Percentiles rank a stretch among this genome's conserved stretches.
phyloP scores from a whole-genome alignment of 2,888 invertebrate genomes.

The Trichogramma evanescens region DNA sequence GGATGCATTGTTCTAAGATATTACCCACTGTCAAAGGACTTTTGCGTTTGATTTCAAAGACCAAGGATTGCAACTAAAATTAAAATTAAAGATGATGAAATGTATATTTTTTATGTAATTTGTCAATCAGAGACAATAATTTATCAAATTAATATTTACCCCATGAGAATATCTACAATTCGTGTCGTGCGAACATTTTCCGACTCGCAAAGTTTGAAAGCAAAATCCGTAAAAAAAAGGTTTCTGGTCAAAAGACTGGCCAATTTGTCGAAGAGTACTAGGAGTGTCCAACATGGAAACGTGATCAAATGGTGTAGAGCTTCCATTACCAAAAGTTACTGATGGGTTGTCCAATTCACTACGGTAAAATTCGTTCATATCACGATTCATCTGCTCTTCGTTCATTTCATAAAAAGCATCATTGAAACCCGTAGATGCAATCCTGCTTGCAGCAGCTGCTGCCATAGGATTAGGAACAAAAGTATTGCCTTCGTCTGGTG shows the following conservation, averaged over 20 bases:
- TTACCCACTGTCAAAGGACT: background rate
- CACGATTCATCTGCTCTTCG: slow-evolving; percentile 11
- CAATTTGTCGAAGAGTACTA: background rate
- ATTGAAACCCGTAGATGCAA: background rate
- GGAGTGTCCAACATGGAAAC: slow-evolving; percentile 1
- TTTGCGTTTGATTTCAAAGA: slow-evolving; percentile 3
- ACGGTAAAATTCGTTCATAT: slow-evolving; percentile 2
- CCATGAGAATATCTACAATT: slow-evolving; percentile 5
- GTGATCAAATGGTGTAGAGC: background rate
- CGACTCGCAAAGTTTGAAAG: slow-evolving; percentile 3
- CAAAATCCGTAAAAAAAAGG: slow-evolving; percentile 11
- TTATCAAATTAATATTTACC: slow-evolving; percentile 3
- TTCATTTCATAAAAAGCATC: slow-evolving; percentile 16
- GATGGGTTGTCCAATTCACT: background rate
- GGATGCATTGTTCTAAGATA: slow-evolving; percentile 7
- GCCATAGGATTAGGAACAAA: too few species aligned
- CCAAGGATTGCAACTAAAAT: background rate
- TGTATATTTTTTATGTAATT: background rate
- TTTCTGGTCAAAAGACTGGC: background rate
- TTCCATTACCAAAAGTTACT: slow-evolving; percentile 2
- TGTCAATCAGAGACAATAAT: background rate
- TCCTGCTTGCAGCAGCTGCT: too few species aligned
- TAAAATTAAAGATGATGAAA: background rate
- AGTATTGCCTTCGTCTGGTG: too few species aligned
- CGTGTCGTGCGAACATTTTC: slow-evolving; percentile 1